phyloP scores from a whole-genome alignment of 1,140 invertebrate species.

The Melitaea cinxia region DNA sequence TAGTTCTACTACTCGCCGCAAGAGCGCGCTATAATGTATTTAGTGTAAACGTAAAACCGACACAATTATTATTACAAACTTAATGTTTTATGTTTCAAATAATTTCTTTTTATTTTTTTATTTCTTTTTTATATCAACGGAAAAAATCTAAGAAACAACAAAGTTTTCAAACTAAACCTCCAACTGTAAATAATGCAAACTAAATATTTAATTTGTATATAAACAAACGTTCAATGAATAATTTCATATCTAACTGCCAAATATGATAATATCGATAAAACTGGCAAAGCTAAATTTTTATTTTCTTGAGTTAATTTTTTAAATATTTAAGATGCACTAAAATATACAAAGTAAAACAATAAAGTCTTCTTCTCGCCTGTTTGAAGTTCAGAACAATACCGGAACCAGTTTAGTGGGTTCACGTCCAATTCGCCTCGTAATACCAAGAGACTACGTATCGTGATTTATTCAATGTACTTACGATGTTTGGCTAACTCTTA shows the following conservation, averaged over 20 bases:
- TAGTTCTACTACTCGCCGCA: conserved; percentile 51
- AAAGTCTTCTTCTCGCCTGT: conserved; percentile 1
- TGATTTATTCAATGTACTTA: conserved; percentile 51
- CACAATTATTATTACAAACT: too few species aligned
- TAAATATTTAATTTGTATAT: too few species aligned
- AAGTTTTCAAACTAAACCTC: too few species aligned
- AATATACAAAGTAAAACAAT: neutral
- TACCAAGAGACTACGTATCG: conserved; percentile 46
- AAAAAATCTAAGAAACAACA: too few species aligned
- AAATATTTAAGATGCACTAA: neutral
- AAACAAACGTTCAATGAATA: too few species aligned
- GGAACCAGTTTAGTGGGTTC: conserved; percentile 73
- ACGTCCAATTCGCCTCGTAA: conserved; percentile 64
- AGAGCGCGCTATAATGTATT: conserved; percentile 51
- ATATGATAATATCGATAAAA: too few species aligned
- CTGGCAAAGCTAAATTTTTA: neutral
- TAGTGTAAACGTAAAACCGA: too few species aligned
- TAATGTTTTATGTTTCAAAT: too few species aligned
- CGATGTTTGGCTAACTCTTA: neutral
- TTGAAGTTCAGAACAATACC: conserved; percentile 57
- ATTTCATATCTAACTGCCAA: too few species aligned
- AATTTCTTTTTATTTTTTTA: too few species aligned
- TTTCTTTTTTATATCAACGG: too few species aligned
- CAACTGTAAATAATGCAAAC: too few species aligned
- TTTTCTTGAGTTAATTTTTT: conserved; percentile 6